A percentile compares a stretch with the other conserved stretches of the same genome.
These are phyloP conservation scores for Syngnathus typhle DNA, from an alignment of 2,113 vertebrate species.

Conservation along the genomic window DNA sequence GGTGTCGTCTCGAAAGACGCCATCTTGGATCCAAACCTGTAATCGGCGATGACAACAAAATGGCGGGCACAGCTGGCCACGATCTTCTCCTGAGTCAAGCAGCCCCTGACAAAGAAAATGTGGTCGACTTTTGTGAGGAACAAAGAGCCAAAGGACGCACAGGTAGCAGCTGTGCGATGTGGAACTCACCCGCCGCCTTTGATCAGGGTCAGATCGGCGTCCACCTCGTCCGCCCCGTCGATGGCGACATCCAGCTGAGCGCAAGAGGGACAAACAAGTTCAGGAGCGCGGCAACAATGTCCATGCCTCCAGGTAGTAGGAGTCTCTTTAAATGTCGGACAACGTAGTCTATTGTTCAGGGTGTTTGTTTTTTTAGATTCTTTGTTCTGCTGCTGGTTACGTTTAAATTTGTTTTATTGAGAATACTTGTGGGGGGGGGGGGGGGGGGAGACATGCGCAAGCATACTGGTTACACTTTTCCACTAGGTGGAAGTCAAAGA, in stretches of 20 bases:
- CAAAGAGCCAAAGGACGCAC: not conserved
- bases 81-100: constrained; percentile 95
- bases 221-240: constrained; percentile 96
- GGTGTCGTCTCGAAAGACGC: no score
- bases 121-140: not conserved
- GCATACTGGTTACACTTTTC: no score
- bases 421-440: no score
- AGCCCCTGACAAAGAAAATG: constrained; percentile 75
- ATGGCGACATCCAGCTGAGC: constrained; percentile 90
- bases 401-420: no score
- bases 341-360: no score
- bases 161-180: not conserved
- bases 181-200: constrained; percentile 93
- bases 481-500: no score
- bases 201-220: constrained; percentile 86
- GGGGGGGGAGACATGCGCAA: no score
- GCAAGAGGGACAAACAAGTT: not conserved
- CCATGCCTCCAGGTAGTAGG: not conserved
- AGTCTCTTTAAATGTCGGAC: no score
- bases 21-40: constrained; percentile 72
- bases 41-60: constrained; percentile 94
- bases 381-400: no score
- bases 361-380: no score
- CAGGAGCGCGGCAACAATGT: not conserved
- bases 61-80: constrained; percentile 88